Conservation (phyloP, 1,140 invertebrate species). For the Cotesia vestalis region DNA sequence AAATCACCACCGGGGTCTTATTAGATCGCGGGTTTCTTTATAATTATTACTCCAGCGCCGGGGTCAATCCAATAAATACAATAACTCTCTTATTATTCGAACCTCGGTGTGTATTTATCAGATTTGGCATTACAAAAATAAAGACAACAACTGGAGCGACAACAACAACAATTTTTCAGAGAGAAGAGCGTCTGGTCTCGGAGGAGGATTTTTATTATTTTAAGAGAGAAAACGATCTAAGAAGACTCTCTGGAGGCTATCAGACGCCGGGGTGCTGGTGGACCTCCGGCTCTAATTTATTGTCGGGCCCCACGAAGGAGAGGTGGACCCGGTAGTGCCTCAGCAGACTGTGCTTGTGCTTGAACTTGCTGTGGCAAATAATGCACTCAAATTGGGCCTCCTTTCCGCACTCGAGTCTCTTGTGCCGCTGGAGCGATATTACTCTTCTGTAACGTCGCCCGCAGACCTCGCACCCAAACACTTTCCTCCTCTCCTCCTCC, state of each 20-base stretch:
- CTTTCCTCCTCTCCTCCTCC: slow-evolving; percentile 35
- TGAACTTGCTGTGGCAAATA: slow-evolving; percentile 58
- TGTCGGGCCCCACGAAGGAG: slow-evolving; percentile 8
- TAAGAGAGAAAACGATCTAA: no score
- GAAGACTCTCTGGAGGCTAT: no score
- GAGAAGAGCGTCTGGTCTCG: no score
- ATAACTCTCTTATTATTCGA: no score
- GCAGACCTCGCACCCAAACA: slow-evolving; percentile 55
- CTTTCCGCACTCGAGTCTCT: slow-evolving; percentile 61
- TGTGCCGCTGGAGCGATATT: slow-evolving; percentile 59
- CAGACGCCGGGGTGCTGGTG: no score
- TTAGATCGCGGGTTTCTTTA: no score
- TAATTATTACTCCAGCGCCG: no score
- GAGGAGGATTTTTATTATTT: no score
- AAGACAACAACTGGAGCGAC: background rate
- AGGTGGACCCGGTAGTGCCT: slow-evolving; percentile 56
- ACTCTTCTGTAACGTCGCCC: slow-evolving; percentile 54
- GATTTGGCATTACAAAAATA: background rate
- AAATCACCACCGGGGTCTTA: no score
- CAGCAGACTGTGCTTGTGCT: slow-evolving; percentile 59
- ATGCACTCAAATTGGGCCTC: slow-evolving; percentile 59
- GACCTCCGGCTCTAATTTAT: slow-evolving; percentile 11
- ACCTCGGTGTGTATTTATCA: no score
- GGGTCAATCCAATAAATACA: no score
- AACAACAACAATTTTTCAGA: no score